phyloP scores from a whole-genome alignment of 2,113 vertebrate genomes.

The Macroglossus sobrinus region DNA sequence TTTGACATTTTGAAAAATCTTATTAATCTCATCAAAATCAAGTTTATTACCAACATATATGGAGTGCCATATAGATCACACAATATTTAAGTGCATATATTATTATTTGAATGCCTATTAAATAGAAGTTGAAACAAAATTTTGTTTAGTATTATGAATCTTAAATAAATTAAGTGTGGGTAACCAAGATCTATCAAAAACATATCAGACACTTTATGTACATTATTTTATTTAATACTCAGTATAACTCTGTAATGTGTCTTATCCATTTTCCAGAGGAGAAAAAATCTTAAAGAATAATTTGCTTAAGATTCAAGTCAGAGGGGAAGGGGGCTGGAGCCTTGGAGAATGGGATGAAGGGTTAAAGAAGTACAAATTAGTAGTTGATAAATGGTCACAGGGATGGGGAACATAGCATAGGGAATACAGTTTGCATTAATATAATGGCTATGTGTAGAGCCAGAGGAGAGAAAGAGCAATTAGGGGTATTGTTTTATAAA shows the following conservation, averaged over 20 bases:
- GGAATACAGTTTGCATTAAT: too few relatives aligned
- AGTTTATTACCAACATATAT: not conserved
- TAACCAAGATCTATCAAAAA: not conserved
- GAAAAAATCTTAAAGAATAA: not conserved
- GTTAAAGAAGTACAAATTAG: too few relatives aligned
- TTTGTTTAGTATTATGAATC: conserved; percentile 3
- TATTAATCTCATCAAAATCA: not conserved
- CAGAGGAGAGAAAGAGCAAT: too few relatives aligned
- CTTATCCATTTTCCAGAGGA: not conserved
- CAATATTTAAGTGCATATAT: conserved; percentile 16
- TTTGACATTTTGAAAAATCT: not conserved
- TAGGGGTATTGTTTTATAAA: too few relatives aligned
- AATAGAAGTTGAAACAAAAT: conserved; percentile 16
- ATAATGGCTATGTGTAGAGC: too few relatives aligned
- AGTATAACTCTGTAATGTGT: not conserved
- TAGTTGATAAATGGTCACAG: too few relatives aligned
- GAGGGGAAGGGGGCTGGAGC: too few relatives aligned
- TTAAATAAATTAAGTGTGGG: not conserved
- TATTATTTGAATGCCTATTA: conserved; percentile 22
- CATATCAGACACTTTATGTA: not conserved
- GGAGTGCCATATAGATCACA: not conserved
- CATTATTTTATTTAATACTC: not conserved
- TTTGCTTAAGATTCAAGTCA: not conserved
- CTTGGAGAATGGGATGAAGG: too few relatives aligned
- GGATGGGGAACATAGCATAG: too few relatives aligned